Conservation (phyloP, 2,113 vertebrate species). For the Sinocyclocheilus grahami region DNA sequence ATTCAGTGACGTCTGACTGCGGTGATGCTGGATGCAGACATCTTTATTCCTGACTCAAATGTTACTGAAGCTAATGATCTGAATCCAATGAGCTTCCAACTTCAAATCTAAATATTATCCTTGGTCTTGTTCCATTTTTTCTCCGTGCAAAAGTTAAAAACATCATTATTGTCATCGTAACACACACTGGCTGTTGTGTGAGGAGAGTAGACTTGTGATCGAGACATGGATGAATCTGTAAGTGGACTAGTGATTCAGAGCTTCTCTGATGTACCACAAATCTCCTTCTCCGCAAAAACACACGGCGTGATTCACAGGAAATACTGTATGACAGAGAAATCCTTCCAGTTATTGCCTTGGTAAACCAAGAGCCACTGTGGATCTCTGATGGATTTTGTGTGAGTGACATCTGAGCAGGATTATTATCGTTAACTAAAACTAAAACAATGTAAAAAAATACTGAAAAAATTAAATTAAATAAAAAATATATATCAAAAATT, state of each 20-base stretch:
- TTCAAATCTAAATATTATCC: constrained; percentile 1
- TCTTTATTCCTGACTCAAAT: neutral
- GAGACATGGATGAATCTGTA: neutral
- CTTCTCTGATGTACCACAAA: neutral
- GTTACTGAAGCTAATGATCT: neutral
- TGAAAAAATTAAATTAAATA: neutral
- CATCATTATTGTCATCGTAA: neutral
- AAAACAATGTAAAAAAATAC: neutral
- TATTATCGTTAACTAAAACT: neutral
- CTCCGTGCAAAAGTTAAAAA: neutral
- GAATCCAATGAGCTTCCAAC: neutral
- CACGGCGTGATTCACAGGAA: neutral
- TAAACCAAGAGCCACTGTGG: neutral
- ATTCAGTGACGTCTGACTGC: neutral
- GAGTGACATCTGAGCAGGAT: neutral
- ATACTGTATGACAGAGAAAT: neutral
- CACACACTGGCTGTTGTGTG: neutral
- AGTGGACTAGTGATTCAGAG: neutral
- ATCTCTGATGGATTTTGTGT: neutral
- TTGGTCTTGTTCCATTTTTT: neutral
- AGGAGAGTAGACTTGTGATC: neutral
- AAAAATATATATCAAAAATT: no score
- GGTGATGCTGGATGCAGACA: neutral
- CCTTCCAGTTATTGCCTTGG: neutral
- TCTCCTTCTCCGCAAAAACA: neutral